Percentiles rank a stretch among this genome's conserved stretches.
Evolutionary conservation across 2,888 invertebrate genomes (phyloP).

Genomic region (Eumerus sabulonum): DNA sequence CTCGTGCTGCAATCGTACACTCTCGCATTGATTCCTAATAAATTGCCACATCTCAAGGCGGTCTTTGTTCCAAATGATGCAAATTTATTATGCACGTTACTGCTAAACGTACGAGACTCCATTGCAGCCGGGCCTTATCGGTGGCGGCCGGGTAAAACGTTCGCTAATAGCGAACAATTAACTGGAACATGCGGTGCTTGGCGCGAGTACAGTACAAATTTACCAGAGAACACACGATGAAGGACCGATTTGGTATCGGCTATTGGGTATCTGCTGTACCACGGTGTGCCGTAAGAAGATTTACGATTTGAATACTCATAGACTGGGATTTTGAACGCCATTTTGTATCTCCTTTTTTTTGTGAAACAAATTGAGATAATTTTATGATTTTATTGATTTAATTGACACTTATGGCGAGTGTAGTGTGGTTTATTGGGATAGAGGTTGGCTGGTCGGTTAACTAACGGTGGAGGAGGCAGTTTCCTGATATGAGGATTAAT

Average conservation of each 20-base stretch:
- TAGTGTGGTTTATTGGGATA: constrained; percentile 23
- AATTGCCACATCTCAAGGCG: constrained; percentile 53
- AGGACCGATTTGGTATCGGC: neutral
- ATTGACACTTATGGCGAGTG: constrained; percentile 57
- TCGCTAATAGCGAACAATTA: constrained; percentile 62
- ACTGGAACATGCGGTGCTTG: constrained; percentile 64
- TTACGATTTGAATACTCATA: constrained; percentile 40
- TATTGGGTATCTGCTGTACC: constrained; percentile 27
- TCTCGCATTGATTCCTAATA: constrained; percentile 26
- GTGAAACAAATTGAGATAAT: constrained; percentile 62
- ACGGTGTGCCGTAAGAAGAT: constrained; percentile 43
- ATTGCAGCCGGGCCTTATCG: constrained; percentile 38
- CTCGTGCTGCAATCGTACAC: constrained; percentile 26
- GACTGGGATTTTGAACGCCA: neutral
- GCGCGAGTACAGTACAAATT: constrained; percentile 27
- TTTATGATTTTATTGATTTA: constrained; percentile 66
- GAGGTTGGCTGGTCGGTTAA: constrained; percentile 3
- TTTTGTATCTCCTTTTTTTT: constrained; percentile 19
- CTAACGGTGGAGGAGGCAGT: constrained; percentile 16
- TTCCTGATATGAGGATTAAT: constrained; percentile 66
- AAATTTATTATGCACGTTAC: constrained; percentile 51
- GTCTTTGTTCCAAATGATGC: constrained; percentile 62
- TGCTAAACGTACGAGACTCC: constrained; percentile 7
- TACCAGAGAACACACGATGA: neutral
- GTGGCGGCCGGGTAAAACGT: constrained; percentile 32